These are phyloP conservation scores for Danaus melanippus DNA, from an alignment of 1,140 invertebrate species.

Conservation along the genomic window DNA sequence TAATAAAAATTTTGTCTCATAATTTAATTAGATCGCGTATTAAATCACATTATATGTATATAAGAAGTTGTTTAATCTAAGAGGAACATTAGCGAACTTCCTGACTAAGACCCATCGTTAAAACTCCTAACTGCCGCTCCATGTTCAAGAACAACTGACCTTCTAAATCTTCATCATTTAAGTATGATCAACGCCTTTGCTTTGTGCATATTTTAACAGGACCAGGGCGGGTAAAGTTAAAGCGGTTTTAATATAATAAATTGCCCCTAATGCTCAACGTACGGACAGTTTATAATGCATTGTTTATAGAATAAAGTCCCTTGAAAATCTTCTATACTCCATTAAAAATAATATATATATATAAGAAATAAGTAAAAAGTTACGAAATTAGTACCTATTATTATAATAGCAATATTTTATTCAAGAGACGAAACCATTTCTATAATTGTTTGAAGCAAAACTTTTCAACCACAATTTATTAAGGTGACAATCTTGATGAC, in stretches of 20 bases:
- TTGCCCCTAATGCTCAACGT: neutral
- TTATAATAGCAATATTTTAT: neutral
- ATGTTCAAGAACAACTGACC: conserved; percentile 18
- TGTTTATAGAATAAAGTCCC: too few relatives aligned
- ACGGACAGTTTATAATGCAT: too few relatives aligned
- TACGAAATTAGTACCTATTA: conserved; percentile 4
- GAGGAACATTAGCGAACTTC: conserved; percentile 10
- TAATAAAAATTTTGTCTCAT: too few relatives aligned
- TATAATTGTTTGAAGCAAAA: neutral
- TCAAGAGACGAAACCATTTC: conserved; percentile 4
- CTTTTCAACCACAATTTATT: conserved; percentile 16
- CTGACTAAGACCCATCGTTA: conserved; percentile 23
- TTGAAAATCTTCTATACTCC: too few relatives aligned
- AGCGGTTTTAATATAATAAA: conserved; percentile 13
- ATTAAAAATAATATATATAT: too few relatives aligned
- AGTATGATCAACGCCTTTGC: conserved; percentile 15
- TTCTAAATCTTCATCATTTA: conserved; percentile 17
- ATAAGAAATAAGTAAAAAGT: too few relatives aligned
- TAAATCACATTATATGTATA: too few relatives aligned
- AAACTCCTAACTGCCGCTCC: conserved; percentile 19
- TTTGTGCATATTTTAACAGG: conserved; percentile 20
- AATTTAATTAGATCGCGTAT: too few relatives aligned
- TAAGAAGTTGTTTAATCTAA: conserved; percentile 5
- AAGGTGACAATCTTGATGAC: conserved; percentile 21
- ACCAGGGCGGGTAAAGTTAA: conserved; percentile 7